A percentile compares a stretch with the other conserved stretches of the same genome.
phyloP scores from a whole-genome alignment of 2,888 invertebrate species.

The Amblyteles armatorius region DNA sequence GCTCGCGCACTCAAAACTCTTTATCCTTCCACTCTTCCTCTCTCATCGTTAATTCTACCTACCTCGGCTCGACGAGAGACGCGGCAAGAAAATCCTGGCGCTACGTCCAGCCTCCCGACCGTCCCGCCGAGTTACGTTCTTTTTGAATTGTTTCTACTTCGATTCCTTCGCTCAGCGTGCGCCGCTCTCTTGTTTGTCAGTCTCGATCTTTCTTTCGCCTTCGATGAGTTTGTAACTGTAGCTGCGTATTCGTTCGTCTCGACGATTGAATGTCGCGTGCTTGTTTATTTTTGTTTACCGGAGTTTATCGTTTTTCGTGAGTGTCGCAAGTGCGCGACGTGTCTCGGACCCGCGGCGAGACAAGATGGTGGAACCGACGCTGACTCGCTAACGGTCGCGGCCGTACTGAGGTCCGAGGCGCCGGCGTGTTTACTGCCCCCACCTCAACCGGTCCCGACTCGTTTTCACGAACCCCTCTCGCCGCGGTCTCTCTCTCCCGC shows the following conservation, averaged over 20 bases:
- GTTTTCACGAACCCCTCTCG: conserved; percentile 32
- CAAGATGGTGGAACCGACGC: conserved; percentile 59
- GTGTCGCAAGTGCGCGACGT: conserved; percentile 1
- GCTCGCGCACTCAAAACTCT: background rate
- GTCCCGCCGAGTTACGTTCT: background rate
- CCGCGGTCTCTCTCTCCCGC: conserved; percentile 37
- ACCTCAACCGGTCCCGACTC: conserved; percentile 48
- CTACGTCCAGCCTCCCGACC: background rate
- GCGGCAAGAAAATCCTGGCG: conserved; percentile 31
- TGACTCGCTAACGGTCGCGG: conserved; percentile 75
- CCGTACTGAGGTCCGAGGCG: conserved; percentile 78
- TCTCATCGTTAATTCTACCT: conserved; percentile 5
- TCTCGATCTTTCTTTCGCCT: background rate
- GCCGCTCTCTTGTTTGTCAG: background rate
- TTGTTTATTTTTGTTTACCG: background rate
- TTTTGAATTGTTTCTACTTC: background rate
- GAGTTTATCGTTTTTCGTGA: background rate
- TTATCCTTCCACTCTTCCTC: background rate
- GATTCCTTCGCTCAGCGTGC: background rate
- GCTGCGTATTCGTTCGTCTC: no score
- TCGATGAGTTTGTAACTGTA: background rate
- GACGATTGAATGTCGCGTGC: background rate
- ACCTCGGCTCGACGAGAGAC: background rate
- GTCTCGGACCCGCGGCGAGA: background rate
- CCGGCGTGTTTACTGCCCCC: conserved; percentile 82